phyloP scores from a whole-genome alignment of 2,113 vertebrate species.

The Aythya baeri region DNA sequence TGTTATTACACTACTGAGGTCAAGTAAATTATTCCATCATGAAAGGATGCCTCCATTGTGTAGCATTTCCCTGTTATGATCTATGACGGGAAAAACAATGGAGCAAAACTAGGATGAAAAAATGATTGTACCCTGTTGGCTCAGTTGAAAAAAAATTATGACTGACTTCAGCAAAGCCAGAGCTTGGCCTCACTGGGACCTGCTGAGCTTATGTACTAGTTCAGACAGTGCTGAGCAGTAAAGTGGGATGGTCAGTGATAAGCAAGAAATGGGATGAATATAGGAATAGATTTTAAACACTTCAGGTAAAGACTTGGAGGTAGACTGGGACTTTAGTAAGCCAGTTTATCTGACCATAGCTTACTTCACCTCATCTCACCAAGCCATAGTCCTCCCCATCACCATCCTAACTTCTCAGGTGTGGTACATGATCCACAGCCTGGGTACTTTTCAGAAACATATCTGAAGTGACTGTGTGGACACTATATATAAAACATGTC shows the following conservation, averaged over 20 bases:
- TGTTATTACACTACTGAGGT: neutral
- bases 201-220: neutral
- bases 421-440: neutral
- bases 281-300: neutral
- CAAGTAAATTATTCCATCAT: neutral
- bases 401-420: neutral
- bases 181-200: neutral
- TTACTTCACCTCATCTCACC: neutral
- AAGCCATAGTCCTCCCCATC: neutral
- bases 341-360: neutral
- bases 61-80: neutral
- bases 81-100: neutral
- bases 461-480: accelerated
- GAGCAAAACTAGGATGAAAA: neutral
- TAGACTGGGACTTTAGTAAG: neutral
- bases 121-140: neutral
- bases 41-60: neutral
- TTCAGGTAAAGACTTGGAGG: neutral
- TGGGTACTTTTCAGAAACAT: neutral
- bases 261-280: neutral
- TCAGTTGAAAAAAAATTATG: accelerated
- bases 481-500: neutral
- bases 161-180: neutral
- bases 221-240: neutral
- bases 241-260: neutral